These are phyloP conservation scores for Euborellia annulipes DNA, from an alignment of 1,140 invertebrate genomes.

Conservation along the genomic window DNA sequence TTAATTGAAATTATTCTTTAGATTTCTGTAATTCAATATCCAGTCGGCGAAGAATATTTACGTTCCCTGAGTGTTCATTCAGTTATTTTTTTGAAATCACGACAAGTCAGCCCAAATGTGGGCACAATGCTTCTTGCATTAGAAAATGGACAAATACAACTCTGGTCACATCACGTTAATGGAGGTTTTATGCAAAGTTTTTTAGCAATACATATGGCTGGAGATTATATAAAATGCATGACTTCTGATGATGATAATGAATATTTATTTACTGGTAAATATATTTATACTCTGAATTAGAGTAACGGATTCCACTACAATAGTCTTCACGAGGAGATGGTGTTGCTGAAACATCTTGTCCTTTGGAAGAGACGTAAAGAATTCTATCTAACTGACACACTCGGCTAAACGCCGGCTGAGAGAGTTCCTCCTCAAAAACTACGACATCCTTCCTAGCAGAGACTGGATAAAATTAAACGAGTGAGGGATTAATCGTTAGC, in stretches of 20 bases:
- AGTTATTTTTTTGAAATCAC: constrained; percentile 34
- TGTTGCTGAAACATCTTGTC: too few species aligned
- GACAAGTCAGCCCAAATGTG: constrained; percentile 29
- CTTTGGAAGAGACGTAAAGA: too few species aligned
- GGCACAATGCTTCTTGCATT: constrained; percentile 46
- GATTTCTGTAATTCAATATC: constrained; percentile 12
- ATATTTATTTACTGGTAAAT: constrained; percentile 42
- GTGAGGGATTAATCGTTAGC: too few species aligned
- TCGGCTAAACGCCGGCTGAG: too few species aligned
- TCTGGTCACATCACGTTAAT: constrained; percentile 51
- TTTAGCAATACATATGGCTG: constrained; percentile 40
- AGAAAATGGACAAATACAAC: constrained; percentile 48
- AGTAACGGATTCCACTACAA: too few species aligned
- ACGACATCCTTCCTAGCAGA: too few species aligned
- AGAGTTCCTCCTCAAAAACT: too few species aligned
- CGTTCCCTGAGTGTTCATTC: constrained; percentile 9
- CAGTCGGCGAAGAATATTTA: constrained; percentile 9
- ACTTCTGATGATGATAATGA: constrained; percentile 42
- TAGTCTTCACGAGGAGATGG: too few species aligned
- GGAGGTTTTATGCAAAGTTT: constrained; percentile 46
- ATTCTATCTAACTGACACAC: too few species aligned
- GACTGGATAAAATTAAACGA: too few species aligned
- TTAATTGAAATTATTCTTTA: too few species aligned
- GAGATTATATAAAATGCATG: constrained; percentile 48
- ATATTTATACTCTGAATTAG: too few species aligned